Evolutionary conservation across 2,113 vertebrate species (phyloP).

Genomic region (Recurvirostra avosetta): DNA sequence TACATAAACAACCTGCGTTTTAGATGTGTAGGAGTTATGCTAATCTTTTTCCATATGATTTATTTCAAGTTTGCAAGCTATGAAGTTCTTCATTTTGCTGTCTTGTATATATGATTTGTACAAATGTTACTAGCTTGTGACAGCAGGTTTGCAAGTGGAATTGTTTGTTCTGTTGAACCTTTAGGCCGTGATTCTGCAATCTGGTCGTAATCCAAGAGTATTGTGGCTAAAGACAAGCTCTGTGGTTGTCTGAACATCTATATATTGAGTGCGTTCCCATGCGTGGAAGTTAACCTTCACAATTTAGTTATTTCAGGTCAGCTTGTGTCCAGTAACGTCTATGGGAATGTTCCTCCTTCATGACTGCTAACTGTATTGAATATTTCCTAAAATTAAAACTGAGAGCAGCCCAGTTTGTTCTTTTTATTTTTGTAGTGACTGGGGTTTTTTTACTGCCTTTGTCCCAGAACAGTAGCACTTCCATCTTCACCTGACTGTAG

Average conservation of each 20-base stretch:
- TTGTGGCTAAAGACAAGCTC: not conserved
- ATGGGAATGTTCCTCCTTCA: not conserved
- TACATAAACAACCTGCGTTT: not conserved
- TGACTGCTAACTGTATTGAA: not conserved
- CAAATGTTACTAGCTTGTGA: accelerated
- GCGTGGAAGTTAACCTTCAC: not conserved
- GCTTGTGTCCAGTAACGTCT: not conserved
- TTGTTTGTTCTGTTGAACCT: not conserved
- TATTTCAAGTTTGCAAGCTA: not conserved
- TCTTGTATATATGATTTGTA: not conserved
- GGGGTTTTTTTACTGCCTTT: not conserved
- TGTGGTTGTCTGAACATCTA: not conserved
- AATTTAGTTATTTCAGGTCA: not conserved
- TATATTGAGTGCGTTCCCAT: not conserved
- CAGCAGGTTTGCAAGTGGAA: not conserved
- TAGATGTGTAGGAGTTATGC: not conserved
- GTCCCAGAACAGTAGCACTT: not conserved
- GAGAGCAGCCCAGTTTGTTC: not conserved
- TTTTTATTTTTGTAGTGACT: not conserved
- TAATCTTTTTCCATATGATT: not conserved
- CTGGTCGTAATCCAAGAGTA: not conserved
- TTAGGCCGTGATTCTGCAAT: accelerated
- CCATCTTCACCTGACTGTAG: not conserved
- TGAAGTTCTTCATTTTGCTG: not conserved
- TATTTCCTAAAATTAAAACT: not conserved